A percentile compares a stretch with the other conserved stretches of the same genome.
Evolutionary conservation across 2,113 vertebrate species (phyloP).

Genomic region (Brienomyrus brachyistius): DNA sequence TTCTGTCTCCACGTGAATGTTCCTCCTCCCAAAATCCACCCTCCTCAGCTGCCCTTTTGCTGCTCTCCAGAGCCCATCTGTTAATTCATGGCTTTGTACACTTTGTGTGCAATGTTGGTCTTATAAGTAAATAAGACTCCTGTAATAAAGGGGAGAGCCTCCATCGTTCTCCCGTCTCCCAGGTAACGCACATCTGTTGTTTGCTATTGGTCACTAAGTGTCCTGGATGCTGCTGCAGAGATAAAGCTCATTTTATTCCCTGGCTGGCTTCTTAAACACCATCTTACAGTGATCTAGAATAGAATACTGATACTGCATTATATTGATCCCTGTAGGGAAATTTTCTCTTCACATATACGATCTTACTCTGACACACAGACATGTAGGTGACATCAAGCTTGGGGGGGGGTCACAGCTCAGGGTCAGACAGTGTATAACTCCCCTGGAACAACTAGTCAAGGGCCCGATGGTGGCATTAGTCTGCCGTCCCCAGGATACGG

Average conservation of each 20-base stretch:
- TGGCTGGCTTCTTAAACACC: neutral
- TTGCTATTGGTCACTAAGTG: neutral
- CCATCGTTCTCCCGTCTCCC: neutral
- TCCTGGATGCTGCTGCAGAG: neutral
- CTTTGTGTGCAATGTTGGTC: neutral
- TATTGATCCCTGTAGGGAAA: neutral
- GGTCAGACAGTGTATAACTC: neutral
- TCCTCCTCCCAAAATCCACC: neutral
- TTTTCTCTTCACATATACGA: neutral
- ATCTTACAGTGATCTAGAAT: neutral
- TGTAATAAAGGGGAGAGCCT: neutral
- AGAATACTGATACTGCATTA: neutral
- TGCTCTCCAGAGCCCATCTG: neutral
- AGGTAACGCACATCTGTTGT: constrained; percentile 8
- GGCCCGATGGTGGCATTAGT: neutral
- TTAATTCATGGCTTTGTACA: neutral
- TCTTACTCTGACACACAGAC: neutral
- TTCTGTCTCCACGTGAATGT: neutral
- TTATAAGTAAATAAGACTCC: neutral
- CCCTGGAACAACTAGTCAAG: neutral
- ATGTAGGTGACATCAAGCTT: neutral
- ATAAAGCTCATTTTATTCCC: neutral
- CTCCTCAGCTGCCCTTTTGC: neutral
- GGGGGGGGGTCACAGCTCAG: neutral
- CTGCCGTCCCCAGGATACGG: neutral